These are phyloP conservation scores for Aphelinus certus DNA, from an alignment of 1,140 invertebrate species.

Conservation along the genomic window DNA sequence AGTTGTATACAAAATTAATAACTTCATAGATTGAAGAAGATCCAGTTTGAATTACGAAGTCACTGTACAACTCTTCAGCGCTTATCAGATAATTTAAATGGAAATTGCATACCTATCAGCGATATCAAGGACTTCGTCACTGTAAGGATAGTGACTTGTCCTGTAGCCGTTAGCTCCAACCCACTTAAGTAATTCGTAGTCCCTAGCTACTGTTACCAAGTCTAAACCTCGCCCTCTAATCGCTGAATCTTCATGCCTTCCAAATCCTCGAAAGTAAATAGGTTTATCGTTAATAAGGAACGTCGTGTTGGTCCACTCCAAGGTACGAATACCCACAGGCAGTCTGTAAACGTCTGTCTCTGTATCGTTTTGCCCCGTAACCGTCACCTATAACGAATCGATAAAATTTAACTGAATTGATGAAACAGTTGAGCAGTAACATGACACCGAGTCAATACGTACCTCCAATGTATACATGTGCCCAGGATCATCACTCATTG, in stretches of 20 bases:
- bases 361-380: conserved; percentile 64
- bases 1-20: too few relatives aligned
- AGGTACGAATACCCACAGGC: conserved; percentile 85
- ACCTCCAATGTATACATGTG: conserved; percentile 88
- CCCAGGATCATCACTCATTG: conserved; percentile 83
- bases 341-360: conserved; percentile 82
- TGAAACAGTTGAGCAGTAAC: too few relatives aligned
- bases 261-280: conserved; percentile 92
- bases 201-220: conserved; percentile 85
- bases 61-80: too few relatives aligned
- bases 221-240: conserved; percentile 91
- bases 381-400: conserved; percentile 61
- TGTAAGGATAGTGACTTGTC: conserved; percentile 99
- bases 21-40: too few relatives aligned
- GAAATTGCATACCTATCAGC: conserved; percentile 74
- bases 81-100: too few relatives aligned
- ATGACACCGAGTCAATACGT: neutral
- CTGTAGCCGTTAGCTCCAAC: conserved; percentile 94
- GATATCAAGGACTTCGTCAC: conserved; percentile 96
- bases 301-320: conserved; percentile 79
- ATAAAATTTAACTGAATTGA: too few relatives aligned
- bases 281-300: conserved; percentile 87
- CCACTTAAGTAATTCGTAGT: conserved; percentile 96
- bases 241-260: conserved; percentile 94
- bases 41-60: too few relatives aligned